Conservation (phyloP, 2,888 invertebrate genomes). For the Hirtodrosophila confusa region DNA sequence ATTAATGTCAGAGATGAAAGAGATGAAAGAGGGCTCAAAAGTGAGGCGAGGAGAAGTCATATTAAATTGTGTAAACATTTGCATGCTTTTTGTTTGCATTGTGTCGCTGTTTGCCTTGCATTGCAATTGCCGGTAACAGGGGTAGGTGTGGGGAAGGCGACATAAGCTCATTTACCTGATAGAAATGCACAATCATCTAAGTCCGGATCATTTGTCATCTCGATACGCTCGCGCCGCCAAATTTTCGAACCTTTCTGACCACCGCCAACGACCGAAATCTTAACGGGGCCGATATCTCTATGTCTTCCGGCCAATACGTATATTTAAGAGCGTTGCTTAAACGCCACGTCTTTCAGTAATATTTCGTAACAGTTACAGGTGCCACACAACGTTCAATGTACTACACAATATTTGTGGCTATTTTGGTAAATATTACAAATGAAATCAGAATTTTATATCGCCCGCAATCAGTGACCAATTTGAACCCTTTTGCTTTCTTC, state of each 20-base stretch:
- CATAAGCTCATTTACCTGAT: constrained; percentile 87
- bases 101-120: constrained; percentile 6
- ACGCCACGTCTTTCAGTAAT: constrained; percentile 43
- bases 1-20: constrained; percentile 59
- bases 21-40: constrained; percentile 12
- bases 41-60: constrained; percentile 6
- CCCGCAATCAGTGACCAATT: constrained; percentile 28
- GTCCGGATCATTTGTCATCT: constrained; percentile 94
- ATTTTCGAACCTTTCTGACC: constrained; percentile 84
- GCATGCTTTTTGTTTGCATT: constrained; percentile 23
- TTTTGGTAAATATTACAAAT: constrained; percentile 12
- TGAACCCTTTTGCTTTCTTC: constrained; percentile 41
- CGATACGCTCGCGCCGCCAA: constrained; percentile 86
- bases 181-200: constrained; percentile 96
- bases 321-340: constrained; percentile 68
- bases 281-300: constrained; percentile 84
- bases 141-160: too few relatives aligned
- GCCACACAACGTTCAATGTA: too few relatives aligned
- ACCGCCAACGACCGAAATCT: constrained; percentile 85
- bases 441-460: constrained; percentile 53
- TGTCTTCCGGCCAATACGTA: constrained; percentile 84
- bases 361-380: not conserved
- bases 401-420: constrained; percentile 7
- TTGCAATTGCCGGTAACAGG: constrained; percentile 9
- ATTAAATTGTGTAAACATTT: constrained; percentile 43